phyloP scores from a whole-genome alignment of 1,140 invertebrate species.

The Sminthurides bifidus region DNA sequence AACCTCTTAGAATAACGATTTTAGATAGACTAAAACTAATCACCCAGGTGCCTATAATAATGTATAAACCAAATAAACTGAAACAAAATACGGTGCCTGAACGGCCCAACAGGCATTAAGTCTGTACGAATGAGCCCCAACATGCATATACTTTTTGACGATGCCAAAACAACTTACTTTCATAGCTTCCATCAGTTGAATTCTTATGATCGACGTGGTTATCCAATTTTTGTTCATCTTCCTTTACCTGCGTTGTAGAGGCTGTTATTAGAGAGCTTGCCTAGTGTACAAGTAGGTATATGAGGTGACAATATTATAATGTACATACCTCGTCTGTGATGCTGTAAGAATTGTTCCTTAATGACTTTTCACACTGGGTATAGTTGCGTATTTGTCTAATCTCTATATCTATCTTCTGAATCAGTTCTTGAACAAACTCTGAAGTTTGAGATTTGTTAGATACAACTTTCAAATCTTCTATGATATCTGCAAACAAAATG shows the following conservation, averaged over 20 bases:
- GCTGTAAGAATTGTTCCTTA: constrained; percentile 20
- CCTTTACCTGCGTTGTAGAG: neutral
- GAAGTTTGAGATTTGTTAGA: constrained; percentile 28
- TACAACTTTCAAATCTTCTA: constrained; percentile 29
- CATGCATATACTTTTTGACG: constrained; percentile 11
- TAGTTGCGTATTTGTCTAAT: constrained; percentile 27
- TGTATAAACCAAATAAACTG: constrained; percentile 5
- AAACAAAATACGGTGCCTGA: neutral
- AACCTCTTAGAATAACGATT: constrained; percentile 21
- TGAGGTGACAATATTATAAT: neutral
- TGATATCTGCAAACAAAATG: constrained; percentile 13
- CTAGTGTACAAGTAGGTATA: neutral
- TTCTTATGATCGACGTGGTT: constrained; percentile 17
- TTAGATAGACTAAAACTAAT: constrained; percentile 15
- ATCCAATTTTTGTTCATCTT: constrained; percentile 14
- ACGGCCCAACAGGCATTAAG: neutral
- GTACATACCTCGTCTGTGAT: constrained; percentile 17
- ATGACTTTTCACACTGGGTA: constrained; percentile 18
- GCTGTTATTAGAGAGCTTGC: neutral
- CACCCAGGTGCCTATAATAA: constrained; percentile 6
- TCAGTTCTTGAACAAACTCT: constrained; percentile 25
- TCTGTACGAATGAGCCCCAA: too few relatives aligned
- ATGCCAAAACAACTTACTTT: too few relatives aligned
- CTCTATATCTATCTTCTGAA: constrained; percentile 26
- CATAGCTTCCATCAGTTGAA: constrained; percentile 15